These are phyloP conservation scores for Sinella curviseta DNA, from an alignment of 1,140 invertebrate genomes.

Conservation along the genomic window DNA sequence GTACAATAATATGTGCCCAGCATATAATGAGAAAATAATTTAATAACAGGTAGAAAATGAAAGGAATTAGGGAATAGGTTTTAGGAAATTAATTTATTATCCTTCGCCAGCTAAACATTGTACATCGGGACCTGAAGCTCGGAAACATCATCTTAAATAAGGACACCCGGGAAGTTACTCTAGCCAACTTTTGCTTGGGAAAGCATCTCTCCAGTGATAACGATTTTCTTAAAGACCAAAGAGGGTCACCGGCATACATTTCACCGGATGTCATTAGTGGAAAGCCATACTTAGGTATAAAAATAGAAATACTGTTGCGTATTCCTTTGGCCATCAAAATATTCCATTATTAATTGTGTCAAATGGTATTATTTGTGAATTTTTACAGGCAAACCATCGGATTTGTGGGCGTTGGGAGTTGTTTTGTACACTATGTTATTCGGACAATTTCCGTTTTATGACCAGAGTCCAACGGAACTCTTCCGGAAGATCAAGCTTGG, in stretches of 20 bases:
- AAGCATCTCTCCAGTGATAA: conserved; percentile 74
- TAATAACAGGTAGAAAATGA: not conserved
- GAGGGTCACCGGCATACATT: conserved; percentile 81
- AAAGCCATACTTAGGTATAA: conserved; percentile 66
- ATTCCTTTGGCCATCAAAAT: not conserved
- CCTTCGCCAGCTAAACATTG: conserved; percentile 71
- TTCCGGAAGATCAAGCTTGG: conserved; percentile 75
- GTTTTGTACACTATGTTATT: conserved; percentile 82
- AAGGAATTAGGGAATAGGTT: conserved; percentile 6
- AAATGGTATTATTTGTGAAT: conserved; percentile 7
- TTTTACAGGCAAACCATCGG: conserved; percentile 70
- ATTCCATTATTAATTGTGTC: not conserved
- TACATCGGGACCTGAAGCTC: conserved; percentile 78
- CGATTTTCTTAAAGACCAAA: conserved; percentile 74
- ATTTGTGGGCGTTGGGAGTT: conserved; percentile 84
- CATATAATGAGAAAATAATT: not conserved
- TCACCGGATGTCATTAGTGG: conserved; percentile 80
- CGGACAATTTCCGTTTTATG: conserved; percentile 84
- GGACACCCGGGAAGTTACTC: conserved; percentile 67
- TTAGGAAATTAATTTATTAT: conserved; percentile 38
- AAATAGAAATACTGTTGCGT: conserved; percentile 7
- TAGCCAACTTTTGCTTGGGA: conserved; percentile 81
- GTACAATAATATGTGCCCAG: not conserved
- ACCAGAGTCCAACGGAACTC: conserved; percentile 73
- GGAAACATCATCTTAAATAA: conserved; percentile 78